Conservation (phyloP, 1,140 invertebrate species). For the Tenebrio molitor region DNA sequence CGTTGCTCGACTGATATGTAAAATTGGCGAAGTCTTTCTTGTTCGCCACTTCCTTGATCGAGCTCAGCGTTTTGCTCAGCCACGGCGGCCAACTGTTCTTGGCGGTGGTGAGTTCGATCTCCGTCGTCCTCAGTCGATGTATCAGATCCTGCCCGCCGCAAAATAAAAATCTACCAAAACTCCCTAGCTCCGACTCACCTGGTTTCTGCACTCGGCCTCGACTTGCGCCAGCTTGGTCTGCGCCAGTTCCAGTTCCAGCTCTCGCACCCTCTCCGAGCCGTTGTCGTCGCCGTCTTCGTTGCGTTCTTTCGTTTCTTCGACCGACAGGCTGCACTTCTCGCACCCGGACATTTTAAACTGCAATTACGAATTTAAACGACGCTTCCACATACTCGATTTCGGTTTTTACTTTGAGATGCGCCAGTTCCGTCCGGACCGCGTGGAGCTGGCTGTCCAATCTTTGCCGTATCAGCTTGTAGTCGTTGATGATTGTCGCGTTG, state of each 20-base stretch:
- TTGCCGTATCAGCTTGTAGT: slow-evolving; percentile 95
- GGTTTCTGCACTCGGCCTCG: slow-evolving; percentile 96
- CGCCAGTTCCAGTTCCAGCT: slow-evolving; percentile 95
- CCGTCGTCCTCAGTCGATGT: slow-evolving; percentile 89
- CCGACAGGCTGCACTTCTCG: slow-evolving; percentile 69
- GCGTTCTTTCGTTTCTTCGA: slow-evolving; percentile 44
- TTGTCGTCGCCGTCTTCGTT: slow-evolving; percentile 63
- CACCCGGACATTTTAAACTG: slow-evolving; percentile 72
- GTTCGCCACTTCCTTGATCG: slow-evolving; percentile 66
- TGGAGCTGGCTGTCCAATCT: slow-evolving; percentile 88
- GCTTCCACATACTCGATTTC: too few species aligned
- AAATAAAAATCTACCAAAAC: slow-evolving; percentile 28
- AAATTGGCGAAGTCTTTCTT: slow-evolving; percentile 64
- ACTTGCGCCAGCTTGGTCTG: slow-evolving; percentile 97
- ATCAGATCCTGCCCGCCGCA: slow-evolving; percentile 82
- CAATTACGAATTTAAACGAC: slow-evolving; percentile 19
- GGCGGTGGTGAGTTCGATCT: slow-evolving; percentile 84
- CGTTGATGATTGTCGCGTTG: slow-evolving; percentile 80
- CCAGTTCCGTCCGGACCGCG: slow-evolving; percentile 71
- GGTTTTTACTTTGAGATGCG: slow-evolving; percentile 72
- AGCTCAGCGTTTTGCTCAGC: slow-evolving; percentile 87
- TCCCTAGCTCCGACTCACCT: slow-evolving; percentile 70
- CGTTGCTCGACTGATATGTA: slow-evolving; percentile 51
- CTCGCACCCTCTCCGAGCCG: slow-evolving; percentile 81
- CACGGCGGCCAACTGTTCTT: slow-evolving; percentile 86